These are phyloP conservation scores for Melanotaenia maccullochi DNA, from an alignment of 2,797 vertebrate genomes.

Conservation along the genomic window DNA sequence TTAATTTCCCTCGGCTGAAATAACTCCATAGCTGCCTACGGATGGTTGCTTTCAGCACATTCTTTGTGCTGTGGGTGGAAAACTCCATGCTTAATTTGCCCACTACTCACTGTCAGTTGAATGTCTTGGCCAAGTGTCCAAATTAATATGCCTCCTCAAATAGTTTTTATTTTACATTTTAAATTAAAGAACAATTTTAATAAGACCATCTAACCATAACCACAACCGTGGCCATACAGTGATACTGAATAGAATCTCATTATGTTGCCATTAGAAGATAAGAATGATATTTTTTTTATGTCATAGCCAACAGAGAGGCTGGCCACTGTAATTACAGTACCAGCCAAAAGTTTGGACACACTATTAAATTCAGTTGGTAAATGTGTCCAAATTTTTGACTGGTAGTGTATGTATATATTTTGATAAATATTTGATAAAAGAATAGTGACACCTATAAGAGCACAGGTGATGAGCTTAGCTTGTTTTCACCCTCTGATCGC, in stretches of 20 bases:
- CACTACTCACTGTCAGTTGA: neutral
- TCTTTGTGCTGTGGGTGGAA: conserved; percentile 29
- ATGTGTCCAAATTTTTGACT: too few relatives aligned
- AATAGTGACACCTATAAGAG: conserved; percentile 49
- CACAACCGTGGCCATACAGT: conserved; percentile 12
- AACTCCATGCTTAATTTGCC: conserved; percentile 26
- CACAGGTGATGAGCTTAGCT: conserved; percentile 23
- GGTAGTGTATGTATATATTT: conserved; percentile 3
- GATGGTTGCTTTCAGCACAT: conserved; percentile 32
- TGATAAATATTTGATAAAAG: conserved; percentile 21
- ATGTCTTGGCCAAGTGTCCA: conserved; percentile 21
- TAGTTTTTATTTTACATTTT: conserved; percentile 36
- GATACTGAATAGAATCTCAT: too few relatives aligned
- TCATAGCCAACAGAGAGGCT: conserved; percentile 7
- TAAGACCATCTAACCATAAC: conserved; percentile 11
- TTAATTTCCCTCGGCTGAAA: conserved; percentile 32
- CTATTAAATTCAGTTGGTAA: too few relatives aligned
- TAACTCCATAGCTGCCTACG: conserved; percentile 28
- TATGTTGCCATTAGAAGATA: too few relatives aligned
- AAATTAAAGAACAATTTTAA: conserved; percentile 20
- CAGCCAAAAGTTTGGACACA: too few relatives aligned
- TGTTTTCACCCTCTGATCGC: conserved; percentile 47
- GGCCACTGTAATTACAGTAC: too few relatives aligned
- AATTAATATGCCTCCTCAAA: conserved; percentile 39
- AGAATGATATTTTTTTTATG: neutral